phyloP scores from a whole-genome alignment of 2,888 invertebrate genomes.

The Orthonevra nobilis region DNA sequence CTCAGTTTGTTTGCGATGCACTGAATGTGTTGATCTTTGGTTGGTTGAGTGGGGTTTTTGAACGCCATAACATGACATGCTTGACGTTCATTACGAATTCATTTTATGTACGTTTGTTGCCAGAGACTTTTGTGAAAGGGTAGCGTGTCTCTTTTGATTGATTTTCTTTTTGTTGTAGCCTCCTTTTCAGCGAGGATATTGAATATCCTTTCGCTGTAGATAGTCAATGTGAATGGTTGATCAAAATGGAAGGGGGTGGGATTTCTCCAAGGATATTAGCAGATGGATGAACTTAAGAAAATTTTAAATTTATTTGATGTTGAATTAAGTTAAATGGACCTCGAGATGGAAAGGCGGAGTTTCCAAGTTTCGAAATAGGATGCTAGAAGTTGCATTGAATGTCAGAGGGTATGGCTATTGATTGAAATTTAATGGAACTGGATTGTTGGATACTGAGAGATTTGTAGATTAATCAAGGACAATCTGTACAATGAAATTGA shows the following conservation, averaged over 20 bases:
- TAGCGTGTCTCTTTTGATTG: background rate
- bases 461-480: too few relatives aligned
- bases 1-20: conserved; percentile 53
- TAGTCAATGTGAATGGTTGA: background rate
- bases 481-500: too few relatives aligned
- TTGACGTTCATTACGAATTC: conserved; percentile 67
- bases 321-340: conserved; percentile 17
- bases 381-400: too few relatives aligned
- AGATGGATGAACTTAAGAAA: background rate
- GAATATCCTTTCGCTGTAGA: background rate
- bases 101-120: conserved; percentile 47
- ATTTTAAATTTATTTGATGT: conserved; percentile 22
- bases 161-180: background rate
- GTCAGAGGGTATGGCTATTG: too few relatives aligned
- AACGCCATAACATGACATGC: conserved; percentile 59
- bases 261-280: background rate
- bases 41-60: conserved; percentile 62
- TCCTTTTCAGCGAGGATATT: background rate
- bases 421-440: too few relatives aligned
- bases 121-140: conserved; percentile 18
- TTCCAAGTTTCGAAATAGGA: too few relatives aligned
- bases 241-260: background rate
- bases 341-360: background rate
- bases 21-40: conserved; percentile 68
- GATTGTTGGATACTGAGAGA: too few relatives aligned